These are phyloP conservation scores for Drosophila repletoides DNA, from an alignment of 1,140 invertebrate species.

Conservation along the genomic window DNA sequence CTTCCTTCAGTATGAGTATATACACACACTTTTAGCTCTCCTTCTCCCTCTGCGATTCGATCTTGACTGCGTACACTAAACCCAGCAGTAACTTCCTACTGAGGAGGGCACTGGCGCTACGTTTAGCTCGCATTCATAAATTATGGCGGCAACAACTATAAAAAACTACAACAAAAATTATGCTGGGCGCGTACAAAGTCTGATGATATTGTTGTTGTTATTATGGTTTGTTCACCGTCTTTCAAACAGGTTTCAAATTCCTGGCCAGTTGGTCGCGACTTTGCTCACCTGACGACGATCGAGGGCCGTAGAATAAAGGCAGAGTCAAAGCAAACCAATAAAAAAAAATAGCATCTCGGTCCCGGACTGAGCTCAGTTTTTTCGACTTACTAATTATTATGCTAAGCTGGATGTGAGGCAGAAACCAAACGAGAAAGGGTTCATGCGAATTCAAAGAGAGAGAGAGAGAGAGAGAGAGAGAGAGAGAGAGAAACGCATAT, in stretches of 20 bases:
- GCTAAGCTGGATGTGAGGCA: slow-evolving; percentile 54
- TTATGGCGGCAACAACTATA: slow-evolving; percentile 49
- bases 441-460: slow-evolving; percentile 62
- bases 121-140: slow-evolving; percentile 71
- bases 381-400: slow-evolving; percentile 79
- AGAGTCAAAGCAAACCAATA: slow-evolving; percentile 39
- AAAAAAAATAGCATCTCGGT: slow-evolving; percentile 17
- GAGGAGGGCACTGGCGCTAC: slow-evolving; percentile 71
- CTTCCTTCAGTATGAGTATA: background rate
- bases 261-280: slow-evolving; percentile 53
- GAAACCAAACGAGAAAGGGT: slow-evolving; percentile 42
- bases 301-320: slow-evolving; percentile 19
- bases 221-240: slow-evolving; percentile 6
- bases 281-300: slow-evolving; percentile 49
- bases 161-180: slow-evolving; percentile 47
- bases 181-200: slow-evolving; percentile 70
- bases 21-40: slow-evolving; percentile 2
- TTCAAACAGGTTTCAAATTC: slow-evolving; percentile 79
- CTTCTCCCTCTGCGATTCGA: slow-evolving; percentile 49
- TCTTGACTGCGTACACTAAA: slow-evolving; percentile 57
- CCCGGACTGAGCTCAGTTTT: slow-evolving; percentile 46
- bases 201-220: slow-evolving; percentile 1
- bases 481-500: slow-evolving; percentile 48
- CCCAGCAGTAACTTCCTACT: slow-evolving; percentile 62
- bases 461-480: background rate